These are phyloP conservation scores for Eupleurogrammus muticus DNA, from an alignment of 2,797 vertebrate species.

Conservation along the genomic window DNA sequence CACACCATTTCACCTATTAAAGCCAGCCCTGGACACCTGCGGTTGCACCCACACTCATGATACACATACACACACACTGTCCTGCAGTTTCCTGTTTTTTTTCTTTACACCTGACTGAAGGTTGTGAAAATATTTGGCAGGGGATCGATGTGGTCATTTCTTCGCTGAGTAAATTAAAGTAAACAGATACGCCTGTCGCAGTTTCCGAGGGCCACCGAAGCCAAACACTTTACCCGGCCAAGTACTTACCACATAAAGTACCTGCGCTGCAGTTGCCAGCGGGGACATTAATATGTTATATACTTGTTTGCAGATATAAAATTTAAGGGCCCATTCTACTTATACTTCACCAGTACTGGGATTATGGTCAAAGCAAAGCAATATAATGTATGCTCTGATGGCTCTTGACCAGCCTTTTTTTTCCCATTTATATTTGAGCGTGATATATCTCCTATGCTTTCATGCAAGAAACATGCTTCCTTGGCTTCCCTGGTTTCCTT, in stretches of 20 bases:
- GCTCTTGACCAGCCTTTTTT: slow-evolving; percentile 4
- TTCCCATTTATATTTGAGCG: slow-evolving; percentile 3
- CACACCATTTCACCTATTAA: slow-evolving; percentile 46
- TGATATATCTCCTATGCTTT: slow-evolving; percentile 6
- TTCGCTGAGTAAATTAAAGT: slow-evolving; percentile 75
- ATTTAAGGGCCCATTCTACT: neutral
- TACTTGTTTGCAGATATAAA: slow-evolving; percentile 10
- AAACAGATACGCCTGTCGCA: slow-evolving; percentile 67
- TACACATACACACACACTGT: slow-evolving; percentile 36
- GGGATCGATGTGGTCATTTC: slow-evolving; percentile 69
- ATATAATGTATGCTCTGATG: neutral
- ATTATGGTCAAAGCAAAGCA: neutral
- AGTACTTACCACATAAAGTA: slow-evolving; percentile 29
- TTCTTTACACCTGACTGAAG: slow-evolving; percentile 63
- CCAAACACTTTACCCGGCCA: slow-evolving; percentile 55
- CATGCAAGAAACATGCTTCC: slow-evolving; percentile 19
- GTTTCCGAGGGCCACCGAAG: slow-evolving; percentile 41
- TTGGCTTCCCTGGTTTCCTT: slow-evolving; percentile 11
- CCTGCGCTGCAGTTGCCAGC: slow-evolving; percentile 32
- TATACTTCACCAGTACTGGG: neutral
- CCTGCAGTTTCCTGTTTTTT: slow-evolving; percentile 49
- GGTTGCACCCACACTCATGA: slow-evolving; percentile 26
- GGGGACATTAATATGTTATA: neutral
- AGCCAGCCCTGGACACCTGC: slow-evolving; percentile 28
- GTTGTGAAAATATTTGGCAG: slow-evolving; percentile 73